phyloP scores from a whole-genome alignment of 2,113 vertebrate species.

The Platanista minor region DNA sequence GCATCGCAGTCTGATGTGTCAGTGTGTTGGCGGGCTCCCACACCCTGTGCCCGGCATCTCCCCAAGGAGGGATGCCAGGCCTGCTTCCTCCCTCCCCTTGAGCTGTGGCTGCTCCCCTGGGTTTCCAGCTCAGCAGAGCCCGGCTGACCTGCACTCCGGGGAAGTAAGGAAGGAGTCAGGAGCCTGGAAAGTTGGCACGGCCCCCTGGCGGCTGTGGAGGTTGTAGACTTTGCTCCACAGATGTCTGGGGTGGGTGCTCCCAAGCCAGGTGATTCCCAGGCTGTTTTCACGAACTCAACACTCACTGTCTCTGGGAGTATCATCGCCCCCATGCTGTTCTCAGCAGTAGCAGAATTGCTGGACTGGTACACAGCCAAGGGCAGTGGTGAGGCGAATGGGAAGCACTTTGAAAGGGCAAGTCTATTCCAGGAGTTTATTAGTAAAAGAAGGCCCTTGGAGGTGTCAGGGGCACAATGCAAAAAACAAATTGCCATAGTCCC shows the following conservation, averaged over 20 bases:
- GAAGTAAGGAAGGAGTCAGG: background rate
- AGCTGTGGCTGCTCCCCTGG: background rate
- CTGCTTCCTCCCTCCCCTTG: background rate
- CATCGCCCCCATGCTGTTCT: background rate
- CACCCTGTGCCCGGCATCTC: background rate
- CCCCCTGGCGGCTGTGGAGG: slow-evolving; percentile 39
- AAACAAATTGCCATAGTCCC: background rate
- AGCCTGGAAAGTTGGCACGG: background rate
- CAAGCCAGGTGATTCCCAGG: fast-evolving
- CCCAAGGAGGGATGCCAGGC: background rate
- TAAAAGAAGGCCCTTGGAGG: background rate
- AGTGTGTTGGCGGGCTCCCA: background rate
- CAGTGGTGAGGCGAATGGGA: background rate
- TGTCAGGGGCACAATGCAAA: fast-evolving
- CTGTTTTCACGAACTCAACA: background rate
- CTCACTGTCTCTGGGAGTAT: background rate
- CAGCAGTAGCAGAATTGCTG: background rate
- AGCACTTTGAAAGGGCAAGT: background rate
- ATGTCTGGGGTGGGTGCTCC: background rate
- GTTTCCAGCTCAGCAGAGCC: background rate
- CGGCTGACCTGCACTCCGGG: background rate
- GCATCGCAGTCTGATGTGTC: background rate
- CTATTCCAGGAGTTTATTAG: background rate
- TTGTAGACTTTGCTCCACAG: background rate
- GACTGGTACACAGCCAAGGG: background rate